phyloP scores from a whole-genome alignment of 2,797 vertebrate genomes.

The Lithobates pipiens region DNA sequence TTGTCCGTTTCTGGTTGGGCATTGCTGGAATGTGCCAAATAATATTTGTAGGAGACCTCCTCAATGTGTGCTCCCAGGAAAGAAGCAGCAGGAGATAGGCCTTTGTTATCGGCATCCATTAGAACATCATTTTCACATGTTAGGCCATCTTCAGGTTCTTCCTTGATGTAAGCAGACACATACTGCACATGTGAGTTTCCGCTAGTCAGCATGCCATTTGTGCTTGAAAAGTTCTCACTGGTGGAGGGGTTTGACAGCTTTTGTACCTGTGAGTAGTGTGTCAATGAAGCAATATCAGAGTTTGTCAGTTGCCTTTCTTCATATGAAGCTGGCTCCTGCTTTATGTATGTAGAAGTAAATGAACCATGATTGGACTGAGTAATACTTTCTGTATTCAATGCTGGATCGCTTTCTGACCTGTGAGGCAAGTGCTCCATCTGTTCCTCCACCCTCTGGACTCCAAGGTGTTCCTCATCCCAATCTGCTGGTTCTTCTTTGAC shows the following conservation, averaged over 20 bases:
- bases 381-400: neutral
- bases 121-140: neutral
- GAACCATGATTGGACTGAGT: neutral
- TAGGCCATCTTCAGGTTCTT: neutral
- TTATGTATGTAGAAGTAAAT: neutral
- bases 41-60: constrained; percentile 29
- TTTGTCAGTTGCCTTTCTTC: constrained; percentile 5
- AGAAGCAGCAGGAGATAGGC: neutral
- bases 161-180: constrained; percentile 1
- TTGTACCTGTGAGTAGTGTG: neutral
- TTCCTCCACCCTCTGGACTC: neutral
- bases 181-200: neutral
- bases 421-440: neutral
- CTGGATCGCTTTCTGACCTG: neutral
- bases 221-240: neutral
- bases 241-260: no score
- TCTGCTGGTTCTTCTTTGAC: constrained; percentile 24
- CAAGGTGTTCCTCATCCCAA: neutral
- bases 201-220: neutral
- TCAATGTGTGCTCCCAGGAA: neutral
- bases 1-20: neutral
- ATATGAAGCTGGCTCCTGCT: constrained; percentile 5
- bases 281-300: neutral
- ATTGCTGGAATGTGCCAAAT: constrained; percentile 27
- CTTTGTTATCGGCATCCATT: neutral